Evolutionary conservation across 2,797 vertebrate genomes (phyloP), one percentile per base, ranked within the genome.

Genomic region (Malurus leucopterus): DNA sequence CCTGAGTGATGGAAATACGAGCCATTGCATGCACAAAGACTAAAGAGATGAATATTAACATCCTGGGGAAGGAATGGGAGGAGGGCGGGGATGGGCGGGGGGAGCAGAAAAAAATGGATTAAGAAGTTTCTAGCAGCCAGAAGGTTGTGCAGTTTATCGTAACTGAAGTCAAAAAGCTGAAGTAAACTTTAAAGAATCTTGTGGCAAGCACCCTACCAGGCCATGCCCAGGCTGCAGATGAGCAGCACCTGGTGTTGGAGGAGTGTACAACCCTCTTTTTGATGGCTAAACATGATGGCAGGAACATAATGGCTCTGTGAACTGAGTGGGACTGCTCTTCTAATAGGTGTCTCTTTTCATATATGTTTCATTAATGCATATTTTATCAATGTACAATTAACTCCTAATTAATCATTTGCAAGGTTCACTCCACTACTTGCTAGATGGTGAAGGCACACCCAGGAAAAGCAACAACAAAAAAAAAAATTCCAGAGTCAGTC

Each of bases 71-170:
- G 6, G 40, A 21, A 13, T 11, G 23, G 24, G 30, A 34, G 3
- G 2, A 3, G 2, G 3, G 29, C 1, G 10, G 1, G 29, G 32
- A 5, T 10, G 7, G 8, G 5, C 0, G 1, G 14, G 13, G 21
- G 5, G 2, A 30, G 23, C 7, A 22, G 55, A 23, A 22, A 29
- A 30, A 54, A n/a, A 3, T 13, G 26, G 5, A 26, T 65, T 38
- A 15, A 65, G 20, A 34, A 20, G 7, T 71, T 80, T 40, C 38
- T 61, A 3, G 0, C 7, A 21, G 59, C 13, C 30, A 23, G 12
- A 41, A 58, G 40, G 23, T 27, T 18, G 36, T 29, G 22, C 13
- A 20, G 0, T n/a, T 30, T 18, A 7, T 22, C 11, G 36, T 36
- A 36, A 12, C 36, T 36, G 36, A 36, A 36, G 36, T 36, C 11